These are phyloP conservation scores for Leptinotarsa lineolata DNA, from an alignment of 1,140 invertebrate species.

Conservation along the genomic window DNA sequence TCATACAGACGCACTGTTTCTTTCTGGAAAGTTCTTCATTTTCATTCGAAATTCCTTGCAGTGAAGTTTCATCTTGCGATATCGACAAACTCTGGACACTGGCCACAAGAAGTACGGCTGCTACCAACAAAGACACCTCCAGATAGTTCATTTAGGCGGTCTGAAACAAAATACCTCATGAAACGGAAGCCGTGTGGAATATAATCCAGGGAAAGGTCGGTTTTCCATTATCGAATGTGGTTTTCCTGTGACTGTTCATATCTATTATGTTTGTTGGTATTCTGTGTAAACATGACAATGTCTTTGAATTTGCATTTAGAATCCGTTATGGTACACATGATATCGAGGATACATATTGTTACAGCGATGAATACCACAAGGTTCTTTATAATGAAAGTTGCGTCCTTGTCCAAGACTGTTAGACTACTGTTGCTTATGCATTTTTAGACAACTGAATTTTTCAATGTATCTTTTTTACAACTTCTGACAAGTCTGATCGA, in stretches of 20 bases:
- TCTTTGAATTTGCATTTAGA: no score
- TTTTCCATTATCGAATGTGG: slow-evolving; percentile 5
- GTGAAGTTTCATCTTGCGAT: neutral
- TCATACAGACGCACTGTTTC: slow-evolving; percentile 36
- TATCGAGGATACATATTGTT: no score
- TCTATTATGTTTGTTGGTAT: neutral
- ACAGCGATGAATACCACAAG: no score
- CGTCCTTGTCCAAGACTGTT: no score
- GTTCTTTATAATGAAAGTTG: no score
- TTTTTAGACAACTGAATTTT: no score
- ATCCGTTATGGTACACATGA: no score
- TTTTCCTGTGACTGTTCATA: neutral
- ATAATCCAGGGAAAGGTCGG: neutral
- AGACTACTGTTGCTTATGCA: no score
- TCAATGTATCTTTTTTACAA: no score
- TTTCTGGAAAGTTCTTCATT: neutral
- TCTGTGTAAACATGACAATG: no score
- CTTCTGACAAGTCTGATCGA: no score
- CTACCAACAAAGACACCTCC: neutral
- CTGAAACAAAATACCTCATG: neutral
- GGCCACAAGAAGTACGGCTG: neutral
- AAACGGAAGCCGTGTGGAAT: neutral
- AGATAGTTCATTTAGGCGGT: neutral
- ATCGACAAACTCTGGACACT: neutral
- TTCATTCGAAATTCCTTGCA: neutral